phyloP scores from a whole-genome alignment of 2,113 vertebrate species.

The Anarrhichthys ocellatus region DNA sequence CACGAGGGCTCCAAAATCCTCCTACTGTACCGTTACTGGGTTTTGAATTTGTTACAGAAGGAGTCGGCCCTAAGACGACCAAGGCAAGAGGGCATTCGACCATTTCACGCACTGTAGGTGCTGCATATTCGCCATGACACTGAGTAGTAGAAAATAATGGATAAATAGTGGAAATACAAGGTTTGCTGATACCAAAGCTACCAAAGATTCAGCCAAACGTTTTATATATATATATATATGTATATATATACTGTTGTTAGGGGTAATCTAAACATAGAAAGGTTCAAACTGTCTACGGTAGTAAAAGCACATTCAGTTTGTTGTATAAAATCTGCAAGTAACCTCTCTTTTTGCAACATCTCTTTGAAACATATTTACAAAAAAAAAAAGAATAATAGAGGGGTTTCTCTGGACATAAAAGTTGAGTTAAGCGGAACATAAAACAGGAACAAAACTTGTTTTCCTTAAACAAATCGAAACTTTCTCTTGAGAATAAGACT shows the following conservation, averaged over 20 bases:
- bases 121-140: slow-evolving; percentile 74
- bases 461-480: slow-evolving; percentile 32
- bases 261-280: slow-evolving; percentile 78
- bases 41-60: slow-evolving; percentile 41
- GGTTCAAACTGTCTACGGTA: slow-evolving; percentile 76
- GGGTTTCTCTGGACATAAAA: slow-evolving; percentile 54
- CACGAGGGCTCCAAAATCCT: slow-evolving; percentile 45
- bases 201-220: slow-evolving; percentile 78
- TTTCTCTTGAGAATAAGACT: slow-evolving; percentile 46
- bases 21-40: slow-evolving; percentile 13
- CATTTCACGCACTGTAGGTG: slow-evolving; percentile 61
- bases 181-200: slow-evolving; percentile 80
- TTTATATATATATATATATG: slow-evolving; percentile 20
- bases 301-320: slow-evolving; percentile 85
- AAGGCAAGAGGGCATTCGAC: slow-evolving; percentile 71
- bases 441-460: slow-evolving; percentile 58
- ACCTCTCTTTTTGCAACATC: slow-evolving; percentile 67
- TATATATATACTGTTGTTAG: slow-evolving; percentile 44
- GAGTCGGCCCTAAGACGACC: slow-evolving; percentile 63
- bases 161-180: slow-evolving; percentile 74
- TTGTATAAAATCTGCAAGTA: slow-evolving; percentile 83
- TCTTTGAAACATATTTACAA: slow-evolving; percentile 78
- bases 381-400: slow-evolving; percentile 32
- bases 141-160: slow-evolving; percentile 72
- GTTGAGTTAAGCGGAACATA: slow-evolving; percentile 56